Evolutionary conservation across 2,113 vertebrate species (phyloP), one percentile per base, ranked within the genome.

Genomic region (Lagopus leucura): DNA sequence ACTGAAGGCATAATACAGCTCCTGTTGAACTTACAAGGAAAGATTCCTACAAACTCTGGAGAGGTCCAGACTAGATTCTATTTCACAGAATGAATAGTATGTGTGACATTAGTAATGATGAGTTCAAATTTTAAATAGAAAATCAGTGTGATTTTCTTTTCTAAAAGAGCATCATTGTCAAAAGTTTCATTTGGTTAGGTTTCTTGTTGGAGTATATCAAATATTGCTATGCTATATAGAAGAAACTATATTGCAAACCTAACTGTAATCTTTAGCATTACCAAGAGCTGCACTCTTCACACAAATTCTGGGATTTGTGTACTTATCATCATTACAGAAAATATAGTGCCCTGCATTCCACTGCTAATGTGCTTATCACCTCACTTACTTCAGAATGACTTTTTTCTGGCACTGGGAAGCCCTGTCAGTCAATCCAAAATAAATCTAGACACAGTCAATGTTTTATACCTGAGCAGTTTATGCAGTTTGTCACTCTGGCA

Each of bases 71-170:
- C 32, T 63, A 13, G 18, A 20, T 34, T n/a, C 34, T 67, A 1
- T 45, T 67, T 74, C 50, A 60, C 10, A 27, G 32, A 65, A 77
- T 32, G 13, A 50, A 36, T 58, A 80, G 28, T 18, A 42, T 2
- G 1, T 64, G 6, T 42, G 32, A 38, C 25, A 47, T 34, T n/a
- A 74, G 6, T 27, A 67, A 76, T 0, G 2, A 12, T 20, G 66
- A 85, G 24, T 65, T 89, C 25, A 79, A 30, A 73, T 76, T 89
- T 93, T 57, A 85, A 76, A 54, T 6, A 61, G n/a, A 70, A 91
- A 73, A 11, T 34, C 10, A 7, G 3, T 45, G 6, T 36, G 67
- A 77, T 58, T 91, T 11, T 14, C 28, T 73, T 89, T 82, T 86
- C n/a, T 25, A 42, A 52, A 80, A 17, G 30, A n/a, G 8, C 42